A percentile compares a stretch with the other conserved stretches of the same genome.
Evolutionary conservation across 2,888 invertebrate species (phyloP).

Genomic region (Drosophila rubida): DNA sequence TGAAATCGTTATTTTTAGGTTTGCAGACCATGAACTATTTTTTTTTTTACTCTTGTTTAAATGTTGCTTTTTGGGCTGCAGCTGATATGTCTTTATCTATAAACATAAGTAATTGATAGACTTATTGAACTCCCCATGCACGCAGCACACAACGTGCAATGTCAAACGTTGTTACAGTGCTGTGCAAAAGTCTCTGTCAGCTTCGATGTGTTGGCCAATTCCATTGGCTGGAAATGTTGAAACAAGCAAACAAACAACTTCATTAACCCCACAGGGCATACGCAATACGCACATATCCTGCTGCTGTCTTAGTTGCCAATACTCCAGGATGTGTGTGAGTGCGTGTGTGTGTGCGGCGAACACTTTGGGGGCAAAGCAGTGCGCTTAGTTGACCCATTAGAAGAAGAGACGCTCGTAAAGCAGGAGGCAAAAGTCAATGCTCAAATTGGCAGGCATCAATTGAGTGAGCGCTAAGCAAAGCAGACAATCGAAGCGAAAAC

Average conservation of each 20-base stretch:
- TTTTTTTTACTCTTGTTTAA: no score
- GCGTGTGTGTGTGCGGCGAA: conserved; percentile 18
- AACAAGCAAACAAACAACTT: conserved; percentile 72
- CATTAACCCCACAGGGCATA: conserved; percentile 72
- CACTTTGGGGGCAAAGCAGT: conserved; percentile 42
- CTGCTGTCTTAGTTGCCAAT: conserved; percentile 28
- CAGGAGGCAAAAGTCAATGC: conserved; percentile 66
- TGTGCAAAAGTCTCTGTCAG: conserved; percentile 20
- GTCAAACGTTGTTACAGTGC: not conserved
- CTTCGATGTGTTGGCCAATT: conserved; percentile 24
- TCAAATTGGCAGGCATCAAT: conserved; percentile 67
- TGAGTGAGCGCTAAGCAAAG: conserved; percentile 67
- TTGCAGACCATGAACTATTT: no score
- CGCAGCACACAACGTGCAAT: not conserved
- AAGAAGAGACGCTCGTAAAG: conserved; percentile 59
- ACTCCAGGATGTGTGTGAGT: conserved; percentile 12
- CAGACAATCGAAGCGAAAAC: conserved; percentile 48
- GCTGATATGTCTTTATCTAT: not conserved
- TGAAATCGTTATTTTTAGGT: no score
- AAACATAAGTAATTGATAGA: conserved; percentile 1
- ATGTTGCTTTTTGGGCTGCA: not conserved
- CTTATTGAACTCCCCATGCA: not conserved
- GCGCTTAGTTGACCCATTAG: conserved; percentile 72
- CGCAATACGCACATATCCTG: conserved; percentile 35
- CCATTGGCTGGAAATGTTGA: conserved; percentile 35